A percentile compares a stretch with the other conserved stretches of the same genome.
Conservation (phyloP, 2,888 invertebrate genomes). For the Nomada ruficornis region DNA sequence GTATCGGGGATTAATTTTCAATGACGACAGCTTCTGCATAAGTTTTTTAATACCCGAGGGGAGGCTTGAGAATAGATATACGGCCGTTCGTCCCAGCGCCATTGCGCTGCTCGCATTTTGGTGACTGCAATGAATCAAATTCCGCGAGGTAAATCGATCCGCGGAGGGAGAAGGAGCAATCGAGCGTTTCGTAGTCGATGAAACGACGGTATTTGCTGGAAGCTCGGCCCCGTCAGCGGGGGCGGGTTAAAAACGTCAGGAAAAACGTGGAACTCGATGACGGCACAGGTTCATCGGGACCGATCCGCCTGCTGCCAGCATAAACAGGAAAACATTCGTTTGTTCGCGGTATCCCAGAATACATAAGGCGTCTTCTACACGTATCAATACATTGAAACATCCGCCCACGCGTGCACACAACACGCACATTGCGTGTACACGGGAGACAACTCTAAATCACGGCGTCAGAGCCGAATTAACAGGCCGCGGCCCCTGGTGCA, state of each 20-base stretch:
- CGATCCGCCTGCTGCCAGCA: constrained; percentile 57
- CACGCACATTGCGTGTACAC: constrained; percentile 50
- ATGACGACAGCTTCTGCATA: not conserved
- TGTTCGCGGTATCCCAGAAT: constrained; percentile 68
- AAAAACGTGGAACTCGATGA: constrained; percentile 28
- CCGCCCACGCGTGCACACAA: constrained; percentile 48
- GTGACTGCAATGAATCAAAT: constrained; percentile 4
- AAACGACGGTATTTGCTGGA: not conserved
- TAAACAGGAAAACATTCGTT: constrained; percentile 79
- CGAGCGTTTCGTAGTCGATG: constrained; percentile 7
- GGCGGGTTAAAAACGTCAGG: not conserved
- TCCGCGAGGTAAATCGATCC: not conserved
- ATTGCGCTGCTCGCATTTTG: not conserved
- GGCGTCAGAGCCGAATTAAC: constrained; percentile 64
- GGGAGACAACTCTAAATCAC: constrained; percentile 67
- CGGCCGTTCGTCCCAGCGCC: not conserved
- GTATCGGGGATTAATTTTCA: constrained; percentile 56
- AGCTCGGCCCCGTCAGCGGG: not conserved
- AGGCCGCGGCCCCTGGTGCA: constrained; percentile 56
- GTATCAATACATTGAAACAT: constrained; percentile 32
- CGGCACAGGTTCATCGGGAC: constrained; percentile 62
- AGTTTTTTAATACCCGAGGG: not conserved
- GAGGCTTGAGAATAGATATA: not conserved
- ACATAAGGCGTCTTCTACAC: constrained; percentile 57
- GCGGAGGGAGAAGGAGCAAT: not conserved